Evolutionary conservation across 2,888 invertebrate species (phyloP).

Genomic region (Gandaritis pyraliata): DNA sequence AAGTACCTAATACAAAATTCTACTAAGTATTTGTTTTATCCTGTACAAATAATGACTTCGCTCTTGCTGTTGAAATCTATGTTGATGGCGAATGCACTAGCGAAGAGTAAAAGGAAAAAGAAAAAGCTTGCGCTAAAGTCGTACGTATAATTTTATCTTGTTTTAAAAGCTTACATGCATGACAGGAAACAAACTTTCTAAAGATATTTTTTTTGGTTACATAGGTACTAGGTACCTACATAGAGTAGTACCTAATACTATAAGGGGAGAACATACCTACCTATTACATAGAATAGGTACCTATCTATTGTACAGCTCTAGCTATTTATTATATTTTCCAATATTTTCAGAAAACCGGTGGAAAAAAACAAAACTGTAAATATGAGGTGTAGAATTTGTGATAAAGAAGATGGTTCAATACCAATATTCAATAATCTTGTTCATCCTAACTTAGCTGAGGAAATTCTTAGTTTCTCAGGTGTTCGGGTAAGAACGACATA

Average conservation of each 20-base stretch:
- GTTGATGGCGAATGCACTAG: constrained; percentile 67
- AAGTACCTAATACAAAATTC: too few relatives aligned
- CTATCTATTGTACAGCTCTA: too few relatives aligned
- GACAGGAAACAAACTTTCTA: too few relatives aligned
- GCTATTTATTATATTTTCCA: too few relatives aligned
- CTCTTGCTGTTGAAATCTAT: constrained; percentile 72
- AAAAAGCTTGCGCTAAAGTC: constrained; percentile 60
- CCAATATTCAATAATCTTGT: constrained; percentile 69
- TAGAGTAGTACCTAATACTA: too few relatives aligned
- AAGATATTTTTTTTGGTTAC: too few relatives aligned
- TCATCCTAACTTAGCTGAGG: constrained; percentile 67
- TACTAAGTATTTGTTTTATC: too few relatives aligned
- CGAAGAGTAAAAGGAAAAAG: constrained; percentile 62
- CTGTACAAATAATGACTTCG: constrained; percentile 60
- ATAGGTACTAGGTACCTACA: too few relatives aligned
- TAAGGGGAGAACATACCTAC: too few relatives aligned
- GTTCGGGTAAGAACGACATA: constrained; percentile 58
- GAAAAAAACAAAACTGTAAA: constrained; percentile 42
- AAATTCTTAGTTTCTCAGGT: constrained; percentile 70
- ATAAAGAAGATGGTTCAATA: constrained; percentile 63
- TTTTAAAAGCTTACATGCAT: background rate
- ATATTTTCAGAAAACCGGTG: constrained; percentile 48
- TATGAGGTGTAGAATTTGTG: constrained; percentile 67
- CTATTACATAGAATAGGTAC: too few relatives aligned
- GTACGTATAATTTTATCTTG: constrained; percentile 56